Conservation (phyloP, 2,888 invertebrate species). For the Myopa tessellatipennis region DNA sequence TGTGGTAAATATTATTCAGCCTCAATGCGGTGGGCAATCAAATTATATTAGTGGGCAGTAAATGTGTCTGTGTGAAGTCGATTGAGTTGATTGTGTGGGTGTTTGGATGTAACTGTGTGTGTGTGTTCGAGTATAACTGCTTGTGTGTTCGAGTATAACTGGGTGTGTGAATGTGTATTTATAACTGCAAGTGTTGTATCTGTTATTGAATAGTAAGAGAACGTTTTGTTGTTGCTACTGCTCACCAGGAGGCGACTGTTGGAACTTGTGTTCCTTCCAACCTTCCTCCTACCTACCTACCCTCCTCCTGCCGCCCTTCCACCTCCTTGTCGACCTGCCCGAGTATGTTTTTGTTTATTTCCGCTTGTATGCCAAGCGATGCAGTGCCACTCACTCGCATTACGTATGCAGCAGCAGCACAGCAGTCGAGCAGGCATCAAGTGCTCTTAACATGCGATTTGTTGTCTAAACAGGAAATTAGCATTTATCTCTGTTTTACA, state of each 20-base stretch:
- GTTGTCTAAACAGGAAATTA: conserved; percentile 41
- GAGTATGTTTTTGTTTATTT: not conserved
- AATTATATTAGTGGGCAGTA: conserved; percentile 29
- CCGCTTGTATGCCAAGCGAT: not conserved
- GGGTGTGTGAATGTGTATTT: too few species aligned
- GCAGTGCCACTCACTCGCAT: not conserved
- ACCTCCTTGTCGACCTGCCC: not conserved
- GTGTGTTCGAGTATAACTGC: too few species aligned
- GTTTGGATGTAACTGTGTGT: conserved; percentile 1
- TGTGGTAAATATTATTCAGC: conserved; percentile 28
- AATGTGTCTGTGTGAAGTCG: conserved; percentile 10
- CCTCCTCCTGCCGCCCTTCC: not conserved
- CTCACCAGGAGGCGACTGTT: too few species aligned
- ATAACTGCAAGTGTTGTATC: not conserved
- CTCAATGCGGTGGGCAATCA: conserved; percentile 23
- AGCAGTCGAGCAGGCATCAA: conserved; percentile 6
- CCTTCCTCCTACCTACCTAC: too few species aligned
- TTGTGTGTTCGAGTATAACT: not conserved
- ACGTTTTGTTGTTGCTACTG: too few species aligned
- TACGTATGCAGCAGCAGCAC: not conserved
- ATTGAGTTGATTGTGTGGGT: not conserved
- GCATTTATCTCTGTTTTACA: conserved; percentile 39
- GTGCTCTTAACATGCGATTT: conserved; percentile 38
- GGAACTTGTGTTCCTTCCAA: too few species aligned
- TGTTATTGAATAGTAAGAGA: not conserved